Evolutionary conservation across 1,140 invertebrate genomes (phyloP).

Genomic region (Battus philenor): DNA sequence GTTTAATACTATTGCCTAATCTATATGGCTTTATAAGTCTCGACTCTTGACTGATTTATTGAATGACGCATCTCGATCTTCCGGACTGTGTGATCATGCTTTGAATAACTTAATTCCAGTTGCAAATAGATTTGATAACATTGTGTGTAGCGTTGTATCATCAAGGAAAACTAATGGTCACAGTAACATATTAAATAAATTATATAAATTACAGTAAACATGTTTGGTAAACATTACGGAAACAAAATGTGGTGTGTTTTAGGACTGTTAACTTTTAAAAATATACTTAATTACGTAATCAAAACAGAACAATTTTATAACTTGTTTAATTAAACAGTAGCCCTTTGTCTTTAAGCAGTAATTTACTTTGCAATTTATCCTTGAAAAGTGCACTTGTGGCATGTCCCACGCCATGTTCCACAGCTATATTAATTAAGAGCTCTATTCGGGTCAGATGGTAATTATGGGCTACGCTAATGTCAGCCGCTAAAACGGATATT

Average conservation of each 20-base stretch:
- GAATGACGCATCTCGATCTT: conserved; percentile 8
- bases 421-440: conserved; percentile 33
- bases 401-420: conserved; percentile 14
- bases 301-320: neutral
- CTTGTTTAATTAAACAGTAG: neutral
- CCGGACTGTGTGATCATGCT: conserved; percentile 3
- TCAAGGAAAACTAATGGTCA: neutral
- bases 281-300: too few species aligned
- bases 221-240: too few species aligned
- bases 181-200: neutral
- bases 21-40: conserved; percentile 11
- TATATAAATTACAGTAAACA: neutral
- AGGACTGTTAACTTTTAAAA: too few species aligned
- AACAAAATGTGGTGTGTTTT: too few species aligned
- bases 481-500: conserved; percentile 28
- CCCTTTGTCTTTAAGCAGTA: neutral
- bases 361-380: neutral
- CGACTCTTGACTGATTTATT: conserved; percentile 15
- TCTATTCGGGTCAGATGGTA: conserved; percentile 48
- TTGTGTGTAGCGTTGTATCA: too few species aligned
- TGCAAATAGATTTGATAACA: too few species aligned
- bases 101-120: too few species aligned
- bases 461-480: conserved; percentile 53
- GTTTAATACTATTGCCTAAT: conserved; percentile 4
- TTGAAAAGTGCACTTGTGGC: conserved; percentile 4